Conservation (phyloP, 2,888 invertebrate species). For the Leuctra nigra region DNA sequence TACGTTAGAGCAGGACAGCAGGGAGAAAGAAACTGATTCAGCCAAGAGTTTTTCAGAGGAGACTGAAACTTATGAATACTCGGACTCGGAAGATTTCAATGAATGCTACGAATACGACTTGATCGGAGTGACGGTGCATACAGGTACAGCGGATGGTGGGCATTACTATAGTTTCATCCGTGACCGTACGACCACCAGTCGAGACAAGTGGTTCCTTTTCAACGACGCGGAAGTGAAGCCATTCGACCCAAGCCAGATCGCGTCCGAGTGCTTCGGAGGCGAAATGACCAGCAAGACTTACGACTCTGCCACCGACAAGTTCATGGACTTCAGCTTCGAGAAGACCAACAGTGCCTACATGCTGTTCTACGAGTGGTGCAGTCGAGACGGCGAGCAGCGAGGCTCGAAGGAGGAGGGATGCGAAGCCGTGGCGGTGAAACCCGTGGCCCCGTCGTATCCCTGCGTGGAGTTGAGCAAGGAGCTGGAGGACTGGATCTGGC, state of each 20-base stretch:
- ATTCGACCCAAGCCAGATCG: constrained; percentile 91
- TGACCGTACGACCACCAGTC: constrained; percentile 60
- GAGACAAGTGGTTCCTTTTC: constrained; percentile 89
- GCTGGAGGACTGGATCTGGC: constrained; percentile 93
- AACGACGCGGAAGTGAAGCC: constrained; percentile 92
- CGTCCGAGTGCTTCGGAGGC: constrained; percentile 93
- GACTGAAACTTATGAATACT: constrained; percentile 40
- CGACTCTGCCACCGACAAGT: constrained; percentile 93
- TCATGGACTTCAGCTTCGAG: constrained; percentile 96
- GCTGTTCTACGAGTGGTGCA: constrained; percentile 88
- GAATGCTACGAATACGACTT: constrained; percentile 62
- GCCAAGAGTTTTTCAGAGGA: too few species aligned
- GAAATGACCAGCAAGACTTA: constrained; percentile 98
- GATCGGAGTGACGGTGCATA: constrained; percentile 93
- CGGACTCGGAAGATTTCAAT: constrained; percentile 49
- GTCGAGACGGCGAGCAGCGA: constrained; percentile 33
- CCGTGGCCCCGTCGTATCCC: constrained; percentile 14
- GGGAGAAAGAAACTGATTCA: too few species aligned
- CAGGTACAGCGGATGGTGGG: constrained; percentile 96
- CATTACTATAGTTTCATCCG: constrained; percentile 95
- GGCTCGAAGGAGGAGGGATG: constrained; percentile 38
- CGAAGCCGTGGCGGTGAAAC: constrained; percentile 24
- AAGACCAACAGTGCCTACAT: constrained; percentile 97
- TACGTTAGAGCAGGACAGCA: too few species aligned
- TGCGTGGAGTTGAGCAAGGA: constrained; percentile 64